Evolutionary conservation across 2,888 invertebrate genomes (phyloP).

Genomic region (Artemia sinica): DNA sequence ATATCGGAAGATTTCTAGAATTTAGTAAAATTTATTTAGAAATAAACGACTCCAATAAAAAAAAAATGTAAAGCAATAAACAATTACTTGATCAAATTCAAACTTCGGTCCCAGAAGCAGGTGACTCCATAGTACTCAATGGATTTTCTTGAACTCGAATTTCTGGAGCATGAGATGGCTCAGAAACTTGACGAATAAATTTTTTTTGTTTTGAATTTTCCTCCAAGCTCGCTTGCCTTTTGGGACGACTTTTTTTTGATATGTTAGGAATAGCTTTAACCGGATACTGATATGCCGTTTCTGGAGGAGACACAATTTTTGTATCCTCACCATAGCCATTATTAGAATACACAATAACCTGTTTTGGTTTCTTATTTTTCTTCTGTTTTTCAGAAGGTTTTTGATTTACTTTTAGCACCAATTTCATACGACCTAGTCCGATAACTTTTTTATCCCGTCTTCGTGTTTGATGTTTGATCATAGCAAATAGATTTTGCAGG

Average conservation of each 20-base stretch:
- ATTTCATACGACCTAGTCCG: conserved; percentile 7
- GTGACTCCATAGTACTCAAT: neutral
- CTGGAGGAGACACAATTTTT: neutral
- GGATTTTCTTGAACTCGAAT: conserved; percentile 6
- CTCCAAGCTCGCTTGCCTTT: neutral
- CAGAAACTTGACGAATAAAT: neutral
- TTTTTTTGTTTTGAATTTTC: neutral
- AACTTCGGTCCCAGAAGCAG: too few species aligned
- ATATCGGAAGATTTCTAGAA: too few species aligned
- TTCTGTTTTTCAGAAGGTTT: conserved; percentile 11
- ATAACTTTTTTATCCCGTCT: neutral
- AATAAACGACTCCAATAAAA: too few species aligned
- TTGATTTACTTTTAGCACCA: neutral
- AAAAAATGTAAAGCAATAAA: conserved; percentile 31
- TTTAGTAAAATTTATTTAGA: too few species aligned
- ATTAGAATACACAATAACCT: conserved; percentile 51
- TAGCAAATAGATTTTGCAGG: neutral
- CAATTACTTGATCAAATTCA: too few species aligned
- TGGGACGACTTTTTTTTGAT: conserved; percentile 6
- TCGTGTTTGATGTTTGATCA: conserved; percentile 6
- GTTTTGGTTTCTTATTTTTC: conserved; percentile 33
- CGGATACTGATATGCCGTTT: neutral
- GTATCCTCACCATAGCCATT: neutral
- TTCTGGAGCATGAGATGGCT: neutral
- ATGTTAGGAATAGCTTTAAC: conserved; percentile 7